Conservation (phyloP, 2,888 invertebrate genomes). For the Melinaea menophilus region DNA sequence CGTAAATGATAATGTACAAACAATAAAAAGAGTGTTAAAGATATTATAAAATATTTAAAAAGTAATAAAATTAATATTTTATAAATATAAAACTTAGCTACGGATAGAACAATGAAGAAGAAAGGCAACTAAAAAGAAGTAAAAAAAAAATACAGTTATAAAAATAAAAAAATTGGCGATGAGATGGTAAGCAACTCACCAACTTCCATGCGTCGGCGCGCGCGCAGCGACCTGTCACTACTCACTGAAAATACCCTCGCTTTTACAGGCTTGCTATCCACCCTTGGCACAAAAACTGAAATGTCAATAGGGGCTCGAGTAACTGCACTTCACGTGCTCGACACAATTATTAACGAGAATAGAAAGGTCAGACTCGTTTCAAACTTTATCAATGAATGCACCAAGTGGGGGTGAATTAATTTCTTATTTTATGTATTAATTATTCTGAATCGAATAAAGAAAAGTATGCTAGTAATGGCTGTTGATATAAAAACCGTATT, state of each 20-base stretch:
- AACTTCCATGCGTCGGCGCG: conserved; percentile 46
- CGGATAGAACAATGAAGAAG: background rate
- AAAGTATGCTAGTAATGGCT: too few species aligned
- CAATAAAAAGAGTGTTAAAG: background rate
- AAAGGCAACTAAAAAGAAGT: background rate
- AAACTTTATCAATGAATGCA: background rate
- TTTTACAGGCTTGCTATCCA: conserved; percentile 48
- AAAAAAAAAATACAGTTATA: conserved; percentile 9
- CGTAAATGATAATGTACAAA: conserved; percentile 16
- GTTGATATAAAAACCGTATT: too few species aligned
- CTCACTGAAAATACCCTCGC: conserved; percentile 35
- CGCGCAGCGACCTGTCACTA: conserved; percentile 28
- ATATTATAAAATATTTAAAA: background rate
- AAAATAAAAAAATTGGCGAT: conserved; percentile 10
- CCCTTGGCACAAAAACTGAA: conserved; percentile 50
- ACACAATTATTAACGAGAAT: conserved; percentile 10
- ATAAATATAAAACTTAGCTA: too few species aligned
- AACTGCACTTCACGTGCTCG: conserved; percentile 34
- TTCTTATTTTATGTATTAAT: too few species aligned
- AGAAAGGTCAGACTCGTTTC: conserved; percentile 18
- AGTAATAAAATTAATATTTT: background rate
- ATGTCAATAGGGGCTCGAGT: conserved; percentile 50
- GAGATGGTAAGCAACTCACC: conserved; percentile 46
- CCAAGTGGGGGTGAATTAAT: background rate
- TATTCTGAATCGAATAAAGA: too few species aligned